A percentile compares a stretch with the other conserved stretches of the same genome.
Conservation (phyloP, 2,888 invertebrate species). For the Limenitis arthemis region DNA sequence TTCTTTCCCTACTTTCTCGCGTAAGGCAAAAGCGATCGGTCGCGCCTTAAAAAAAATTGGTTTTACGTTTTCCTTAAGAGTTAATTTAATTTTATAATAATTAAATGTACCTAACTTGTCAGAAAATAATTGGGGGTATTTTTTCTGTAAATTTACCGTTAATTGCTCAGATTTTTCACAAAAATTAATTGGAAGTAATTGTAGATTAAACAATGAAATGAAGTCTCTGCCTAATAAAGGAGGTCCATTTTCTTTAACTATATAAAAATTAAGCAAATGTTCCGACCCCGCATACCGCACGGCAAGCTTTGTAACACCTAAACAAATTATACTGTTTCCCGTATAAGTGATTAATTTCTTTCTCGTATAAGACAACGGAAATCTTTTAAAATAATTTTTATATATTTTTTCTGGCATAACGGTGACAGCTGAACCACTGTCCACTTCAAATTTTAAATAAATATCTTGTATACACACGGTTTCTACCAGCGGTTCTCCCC, state of each 20-base stretch:
- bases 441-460: too few species aligned
- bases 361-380: too few species aligned
- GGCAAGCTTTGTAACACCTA: too few species aligned
- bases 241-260: not conserved
- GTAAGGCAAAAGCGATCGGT: slow-evolving; percentile 12
- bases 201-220: not conserved
- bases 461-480: too few species aligned
- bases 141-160: not conserved
- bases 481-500: too few species aligned
- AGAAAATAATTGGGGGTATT: not conserved
- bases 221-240: not conserved
- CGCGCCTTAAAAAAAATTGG: slow-evolving; percentile 21
- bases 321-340: too few species aligned
- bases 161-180: not conserved
- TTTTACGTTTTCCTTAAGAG: slow-evolving; percentile 18
- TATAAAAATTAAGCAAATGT: not conserved
- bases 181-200: not conserved
- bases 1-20: slow-evolving; percentile 14
- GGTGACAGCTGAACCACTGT: too few species aligned
- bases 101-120: slow-evolving; percentile 1
- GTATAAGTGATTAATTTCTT: too few species aligned
- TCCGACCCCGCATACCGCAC: too few species aligned
- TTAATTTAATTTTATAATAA: slow-evolving; percentile 12
- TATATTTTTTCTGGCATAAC: too few species aligned
- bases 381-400: too few species aligned